phyloP scores from a whole-genome alignment of 2,888 invertebrate species.

The Panopea generosa region DNA sequence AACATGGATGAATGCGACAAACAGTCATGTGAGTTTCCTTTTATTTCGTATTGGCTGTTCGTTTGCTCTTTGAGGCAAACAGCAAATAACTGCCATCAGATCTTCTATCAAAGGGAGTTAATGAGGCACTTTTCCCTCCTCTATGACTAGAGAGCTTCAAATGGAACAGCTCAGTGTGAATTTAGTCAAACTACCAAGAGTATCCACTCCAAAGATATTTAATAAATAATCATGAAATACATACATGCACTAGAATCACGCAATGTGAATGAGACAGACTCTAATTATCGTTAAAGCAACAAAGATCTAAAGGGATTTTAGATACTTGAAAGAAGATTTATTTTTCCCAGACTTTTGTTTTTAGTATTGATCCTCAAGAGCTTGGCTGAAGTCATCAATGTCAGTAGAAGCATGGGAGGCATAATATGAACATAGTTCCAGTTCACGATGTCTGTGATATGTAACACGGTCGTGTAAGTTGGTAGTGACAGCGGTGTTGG shows the following conservation, averaged over 20 bases:
- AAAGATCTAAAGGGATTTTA: constrained; percentile 54
- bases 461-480: no score
- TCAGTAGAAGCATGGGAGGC: no score
- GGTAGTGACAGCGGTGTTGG: no score
- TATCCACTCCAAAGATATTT: constrained; percentile 36
- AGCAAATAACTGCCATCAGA: neutral
- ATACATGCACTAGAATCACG: constrained; percentile 44
- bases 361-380: constrained; percentile 55
- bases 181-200: constrained; percentile 1
- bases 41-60: neutral
- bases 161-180: neutral
- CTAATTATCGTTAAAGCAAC: constrained; percentile 55
- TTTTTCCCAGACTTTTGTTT: constrained; percentile 62
- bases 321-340: constrained; percentile 60
- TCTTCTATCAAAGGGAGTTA: constrained; percentile 15
- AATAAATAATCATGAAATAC: constrained; percentile 49
- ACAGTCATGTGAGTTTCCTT: neutral
- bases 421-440: constrained; percentile 4
- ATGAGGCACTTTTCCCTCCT: constrained; percentile 12
- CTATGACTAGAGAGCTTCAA: constrained; percentile 6
- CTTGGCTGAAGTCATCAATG: no score
- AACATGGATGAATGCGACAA: neutral
- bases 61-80: neutral
- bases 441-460: constrained; percentile 10
- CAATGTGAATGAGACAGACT: constrained; percentile 45